Base-by-base conservation (phyloP, 2,113 vertebrate species). In the Probosciger aterrimus region DNA sequence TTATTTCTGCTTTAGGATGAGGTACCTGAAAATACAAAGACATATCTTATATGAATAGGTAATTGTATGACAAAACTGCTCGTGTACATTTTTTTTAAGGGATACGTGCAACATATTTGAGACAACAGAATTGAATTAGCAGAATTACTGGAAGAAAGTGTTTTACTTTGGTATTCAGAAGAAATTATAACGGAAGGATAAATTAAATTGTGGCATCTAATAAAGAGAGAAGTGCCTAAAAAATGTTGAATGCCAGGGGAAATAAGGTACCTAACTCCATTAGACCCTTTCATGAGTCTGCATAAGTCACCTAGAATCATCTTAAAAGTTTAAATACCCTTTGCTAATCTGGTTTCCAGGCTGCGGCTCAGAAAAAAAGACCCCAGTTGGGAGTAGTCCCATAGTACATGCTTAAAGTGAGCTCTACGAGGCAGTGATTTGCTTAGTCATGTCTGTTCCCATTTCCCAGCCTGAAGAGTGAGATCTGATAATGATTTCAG, bases 181-280 rank as follows among this genome's bases (percentile, higher is more conserved):
- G 73, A 90, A 88, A 44, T 24, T 55, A 35, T 37, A 46, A 76
- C 59, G 25, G 50, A 84, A 71, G 7, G 30, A 39, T 88, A 92
- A 88, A 86, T 86, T 74, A 62, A 93, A 82, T 84, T 83, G 17
- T 64, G 77, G 22, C 22, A 35, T 64, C 39, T 88, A 68, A 69
- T 82, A 84, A 88, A 35, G 55, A 86, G 24, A 75, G 6, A 92
- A 88, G 19, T 71, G 28, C 31, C 28, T 82, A 89, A 92, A 83
- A 85, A 2, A 1, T 1, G 1, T 10, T 47, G 39, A 78, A 52
- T 0, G 0, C 67, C 20, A 33, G 28, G 55, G 27, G 35, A 86
- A 94, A 71, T 83, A 70, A 83, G 50, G 43, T 81, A 46, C 35
- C 65, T 95, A 73, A 84, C 60, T 91, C 49, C 41, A 41, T 87